These are phyloP conservation scores for Synanthedon andrenaeformis DNA, from an alignment of 2,888 invertebrate genomes.

Conservation along the genomic window DNA sequence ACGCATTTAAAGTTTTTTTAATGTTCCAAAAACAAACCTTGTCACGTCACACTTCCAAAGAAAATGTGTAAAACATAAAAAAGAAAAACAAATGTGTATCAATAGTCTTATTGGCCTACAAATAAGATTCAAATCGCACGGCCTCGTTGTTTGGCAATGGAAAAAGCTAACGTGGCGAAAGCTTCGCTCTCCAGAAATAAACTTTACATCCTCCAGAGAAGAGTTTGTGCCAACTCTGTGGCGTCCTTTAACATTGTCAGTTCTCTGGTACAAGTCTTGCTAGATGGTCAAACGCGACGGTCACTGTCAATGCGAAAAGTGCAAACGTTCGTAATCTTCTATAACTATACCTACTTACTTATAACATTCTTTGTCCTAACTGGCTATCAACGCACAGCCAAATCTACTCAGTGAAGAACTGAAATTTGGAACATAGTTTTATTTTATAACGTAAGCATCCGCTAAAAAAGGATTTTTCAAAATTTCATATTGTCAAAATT, in stretches of 20 bases:
- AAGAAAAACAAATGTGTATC: slow-evolving; percentile 2
- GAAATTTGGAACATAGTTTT: no score
- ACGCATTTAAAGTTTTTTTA: neutral
- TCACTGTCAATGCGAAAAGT: slow-evolving; percentile 21
- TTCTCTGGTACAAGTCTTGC: slow-evolving; percentile 38
- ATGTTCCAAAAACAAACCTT: slow-evolving; percentile 1
- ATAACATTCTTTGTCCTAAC: no score
- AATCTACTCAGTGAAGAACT: no score
- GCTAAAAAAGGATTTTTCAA: no score
- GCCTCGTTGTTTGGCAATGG: slow-evolving; percentile 15
- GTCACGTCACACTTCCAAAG: neutral
- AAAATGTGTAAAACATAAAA: neutral
- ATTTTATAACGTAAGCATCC: no score
- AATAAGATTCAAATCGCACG: slow-evolving; percentile 21
- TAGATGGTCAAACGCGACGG: slow-evolving; percentile 31
- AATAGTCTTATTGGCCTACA: slow-evolving; percentile 1
- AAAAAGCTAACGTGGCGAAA: slow-evolving; percentile 36
- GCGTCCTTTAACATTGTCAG: slow-evolving; percentile 37
- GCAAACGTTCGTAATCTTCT: slow-evolving; percentile 16
- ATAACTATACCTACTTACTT: no score
- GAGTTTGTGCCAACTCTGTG: slow-evolving; percentile 47
- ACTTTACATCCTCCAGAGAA: slow-evolving; percentile 57
- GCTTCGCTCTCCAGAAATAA: slow-evolving; percentile 59
- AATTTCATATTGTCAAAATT: no score
- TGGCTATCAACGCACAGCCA: no score